A percentile compares a stretch with the other conserved stretches of the same genome.
These are phyloP conservation scores for Pangasianodon hypophthalmus DNA, from an alignment of 2,113 vertebrate species.

Conservation along the genomic window DNA sequence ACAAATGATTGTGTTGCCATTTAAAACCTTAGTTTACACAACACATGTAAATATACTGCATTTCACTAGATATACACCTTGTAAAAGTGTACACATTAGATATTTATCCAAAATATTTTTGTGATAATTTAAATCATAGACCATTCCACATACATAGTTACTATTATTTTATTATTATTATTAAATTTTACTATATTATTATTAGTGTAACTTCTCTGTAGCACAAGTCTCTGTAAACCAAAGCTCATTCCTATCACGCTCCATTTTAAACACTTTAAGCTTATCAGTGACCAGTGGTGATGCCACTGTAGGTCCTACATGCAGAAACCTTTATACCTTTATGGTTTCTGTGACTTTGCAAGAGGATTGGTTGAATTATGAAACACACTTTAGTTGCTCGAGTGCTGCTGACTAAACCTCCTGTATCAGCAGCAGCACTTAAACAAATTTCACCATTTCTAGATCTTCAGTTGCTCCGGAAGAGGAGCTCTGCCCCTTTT, in stretches of 20 bases:
- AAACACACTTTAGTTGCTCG: conserved; percentile 10
- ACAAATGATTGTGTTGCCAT: too few relatives aligned
- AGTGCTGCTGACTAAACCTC: conserved; percentile 25
- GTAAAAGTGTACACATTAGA: not conserved
- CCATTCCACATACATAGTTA: not conserved
- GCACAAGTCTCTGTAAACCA: not conserved
- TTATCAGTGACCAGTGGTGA: conserved; percentile 32
- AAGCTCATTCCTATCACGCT: not conserved
- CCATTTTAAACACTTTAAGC: not conserved
- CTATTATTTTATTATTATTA: not conserved
- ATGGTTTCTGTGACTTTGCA: conserved; percentile 39
- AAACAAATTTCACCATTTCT: conserved; percentile 88
- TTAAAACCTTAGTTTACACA: not conserved
- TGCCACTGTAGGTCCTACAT: not conserved
- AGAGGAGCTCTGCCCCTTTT: conserved; percentile 91
- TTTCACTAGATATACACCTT: not conserved
- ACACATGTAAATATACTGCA: not conserved
- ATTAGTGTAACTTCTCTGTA: not conserved
- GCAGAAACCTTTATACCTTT: not conserved
- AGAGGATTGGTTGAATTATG: conserved; percentile 46
- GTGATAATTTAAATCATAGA: not conserved
- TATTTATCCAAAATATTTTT: too few relatives aligned
- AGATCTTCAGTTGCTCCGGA: conserved; percentile 93
- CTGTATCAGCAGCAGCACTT: conserved; percentile 29
- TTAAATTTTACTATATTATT: not conserved